These are phyloP conservation scores for Dendrocopos noguchii DNA, from an alignment of 2,113 vertebrate species.

Conservation along the genomic window DNA sequence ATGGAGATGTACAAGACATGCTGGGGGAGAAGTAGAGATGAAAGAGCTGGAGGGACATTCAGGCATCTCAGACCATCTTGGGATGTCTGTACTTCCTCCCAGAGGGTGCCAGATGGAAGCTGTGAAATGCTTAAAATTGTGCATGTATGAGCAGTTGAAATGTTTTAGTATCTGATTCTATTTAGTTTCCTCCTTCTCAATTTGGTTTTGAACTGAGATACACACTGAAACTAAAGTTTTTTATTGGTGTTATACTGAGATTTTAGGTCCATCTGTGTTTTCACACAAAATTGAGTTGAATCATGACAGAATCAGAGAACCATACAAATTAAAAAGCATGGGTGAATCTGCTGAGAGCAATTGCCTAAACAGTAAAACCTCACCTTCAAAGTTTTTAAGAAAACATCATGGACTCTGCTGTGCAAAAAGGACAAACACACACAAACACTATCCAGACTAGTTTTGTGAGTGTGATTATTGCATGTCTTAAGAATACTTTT, in stretches of 20 bases:
- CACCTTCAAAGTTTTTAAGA: neutral
- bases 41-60: neutral
- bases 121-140: neutral
- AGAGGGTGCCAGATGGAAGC: neutral
- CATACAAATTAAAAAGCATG: neutral
- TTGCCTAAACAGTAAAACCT: neutral
- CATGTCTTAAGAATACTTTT: neutral
- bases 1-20: neutral
- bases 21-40: neutral
- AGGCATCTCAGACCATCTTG: no score
- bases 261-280: neutral
- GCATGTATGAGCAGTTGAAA: fast-evolving
- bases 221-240: neutral
- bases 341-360: neutral
- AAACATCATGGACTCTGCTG: neutral
- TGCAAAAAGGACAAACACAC: neutral
- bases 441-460: neutral
- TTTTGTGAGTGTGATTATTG: neutral
- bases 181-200: no score
- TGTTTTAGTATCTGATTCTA: neutral
- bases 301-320: neutral
- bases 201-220: neutral
- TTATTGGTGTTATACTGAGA: neutral
- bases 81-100: neutral
- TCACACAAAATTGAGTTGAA: neutral